Conservation (phyloP, 2,797 vertebrate genomes). For the Sebastes hopkinsi region DNA sequence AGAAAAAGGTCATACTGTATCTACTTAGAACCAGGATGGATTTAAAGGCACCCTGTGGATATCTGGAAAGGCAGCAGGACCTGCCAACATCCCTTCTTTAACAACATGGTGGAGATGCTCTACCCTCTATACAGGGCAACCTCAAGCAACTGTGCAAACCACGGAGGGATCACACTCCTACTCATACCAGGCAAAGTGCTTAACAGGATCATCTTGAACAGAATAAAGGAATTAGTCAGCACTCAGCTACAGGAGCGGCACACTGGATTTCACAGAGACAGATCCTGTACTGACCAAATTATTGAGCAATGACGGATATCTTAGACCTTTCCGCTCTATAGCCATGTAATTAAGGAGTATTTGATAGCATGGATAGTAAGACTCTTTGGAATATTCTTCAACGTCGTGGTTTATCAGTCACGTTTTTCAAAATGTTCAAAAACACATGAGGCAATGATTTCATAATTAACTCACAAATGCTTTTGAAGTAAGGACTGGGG, state of each 20-base stretch:
- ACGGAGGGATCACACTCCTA: not conserved
- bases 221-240: conserved; percentile 47
- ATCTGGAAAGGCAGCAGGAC: not conserved
- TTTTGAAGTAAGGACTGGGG: not conserved
- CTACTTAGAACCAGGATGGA: not conserved
- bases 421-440: not conserved
- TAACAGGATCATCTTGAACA: conserved; percentile 39
- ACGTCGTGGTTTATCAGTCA: not conserved
- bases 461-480: not conserved
- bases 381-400: not conserved
- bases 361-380: not conserved
- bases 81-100: not conserved
- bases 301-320: not conserved
- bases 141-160: not conserved
- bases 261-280: not conserved
- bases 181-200: conserved; percentile 13
- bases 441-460: not conserved
- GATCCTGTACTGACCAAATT: not conserved
- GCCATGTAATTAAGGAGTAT: not conserved
- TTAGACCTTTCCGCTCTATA: not conserved
- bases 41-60: not conserved
- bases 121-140: not conserved
- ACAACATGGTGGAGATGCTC: not conserved
- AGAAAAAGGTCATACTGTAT: not conserved
- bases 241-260: conserved; percentile 7